Evolutionary conservation across 2,113 vertebrate genomes (phyloP).

Genomic region (Corythornis cristatus): DNA sequence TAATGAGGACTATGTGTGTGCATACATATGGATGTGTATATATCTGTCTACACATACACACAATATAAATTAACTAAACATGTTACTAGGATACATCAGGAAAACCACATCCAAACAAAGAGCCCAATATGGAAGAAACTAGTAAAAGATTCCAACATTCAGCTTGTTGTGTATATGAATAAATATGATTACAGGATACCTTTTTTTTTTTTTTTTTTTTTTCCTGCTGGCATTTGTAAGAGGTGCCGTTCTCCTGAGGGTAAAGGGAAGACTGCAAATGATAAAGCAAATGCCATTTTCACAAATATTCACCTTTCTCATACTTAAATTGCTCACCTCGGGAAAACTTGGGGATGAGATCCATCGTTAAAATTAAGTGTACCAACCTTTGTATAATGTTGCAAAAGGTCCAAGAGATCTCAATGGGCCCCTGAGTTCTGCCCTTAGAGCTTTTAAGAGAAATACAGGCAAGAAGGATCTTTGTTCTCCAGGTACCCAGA

Average conservation of each 20-base stretch:
- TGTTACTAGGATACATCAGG: constrained; percentile 68
- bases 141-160: constrained; percentile 11
- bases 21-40: constrained; percentile 55
- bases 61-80: constrained; percentile 55
- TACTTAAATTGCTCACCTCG: neutral
- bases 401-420: neutral
- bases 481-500: neutral
- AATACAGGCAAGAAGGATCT: neutral
- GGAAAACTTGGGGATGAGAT: neutral
- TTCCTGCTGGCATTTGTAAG: neutral
- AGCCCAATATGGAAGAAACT: constrained; percentile 36
- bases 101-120: constrained; percentile 65
- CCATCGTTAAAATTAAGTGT: neutral
- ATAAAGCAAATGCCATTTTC: neutral
- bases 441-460: neutral
- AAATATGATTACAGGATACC: neutral
- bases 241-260: neutral
- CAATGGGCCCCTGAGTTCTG: neutral
- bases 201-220: neutral
- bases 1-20: constrained; percentile 49
- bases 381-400: neutral
- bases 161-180: neutral
- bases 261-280: neutral
- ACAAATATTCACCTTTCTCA: accelerated
- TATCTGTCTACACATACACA: constrained; percentile 54